phyloP scores from a whole-genome alignment of 2,888 invertebrate species.

The Neoaliturus tenellus region DNA sequence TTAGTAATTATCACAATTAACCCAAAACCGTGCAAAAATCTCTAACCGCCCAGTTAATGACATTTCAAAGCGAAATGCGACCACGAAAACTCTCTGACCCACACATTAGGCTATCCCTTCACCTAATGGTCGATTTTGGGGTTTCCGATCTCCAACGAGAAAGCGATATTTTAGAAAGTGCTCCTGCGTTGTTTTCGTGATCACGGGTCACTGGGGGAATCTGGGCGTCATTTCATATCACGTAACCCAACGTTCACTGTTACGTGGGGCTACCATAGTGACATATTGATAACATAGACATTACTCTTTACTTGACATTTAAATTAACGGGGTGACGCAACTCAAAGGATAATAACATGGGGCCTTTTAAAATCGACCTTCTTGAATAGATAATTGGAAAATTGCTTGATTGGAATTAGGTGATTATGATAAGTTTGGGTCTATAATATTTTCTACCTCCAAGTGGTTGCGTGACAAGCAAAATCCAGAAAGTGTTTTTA shows the following conservation, averaged over 20 bases:
- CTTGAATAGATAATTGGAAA: background rate
- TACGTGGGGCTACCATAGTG: background rate
- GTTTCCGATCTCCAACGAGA: slow-evolving; percentile 7
- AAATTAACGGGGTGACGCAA: background rate
- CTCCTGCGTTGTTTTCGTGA: slow-evolving; percentile 12
- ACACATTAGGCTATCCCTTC: background rate
- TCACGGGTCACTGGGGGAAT: background rate
- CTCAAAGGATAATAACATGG: background rate
- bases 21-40: no score
- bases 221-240: background rate
- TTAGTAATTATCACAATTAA: no score
- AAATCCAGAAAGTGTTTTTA: no score
- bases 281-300: background rate
- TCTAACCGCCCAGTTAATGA: no score
- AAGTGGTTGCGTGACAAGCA: background rate
- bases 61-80: no score
- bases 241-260: background rate
- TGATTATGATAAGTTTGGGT: background rate
- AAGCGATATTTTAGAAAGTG: slow-evolving; percentile 2
- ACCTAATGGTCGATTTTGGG: background rate
- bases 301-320: background rate
- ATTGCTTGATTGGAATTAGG: background rate
- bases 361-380: background rate
- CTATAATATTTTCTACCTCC: background rate
- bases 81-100: background rate